Percentiles rank a stretch among this genome's conserved stretches.
phyloP scores from a whole-genome alignment of 2,888 invertebrate genomes.

The Drosophila diplacantha region DNA sequence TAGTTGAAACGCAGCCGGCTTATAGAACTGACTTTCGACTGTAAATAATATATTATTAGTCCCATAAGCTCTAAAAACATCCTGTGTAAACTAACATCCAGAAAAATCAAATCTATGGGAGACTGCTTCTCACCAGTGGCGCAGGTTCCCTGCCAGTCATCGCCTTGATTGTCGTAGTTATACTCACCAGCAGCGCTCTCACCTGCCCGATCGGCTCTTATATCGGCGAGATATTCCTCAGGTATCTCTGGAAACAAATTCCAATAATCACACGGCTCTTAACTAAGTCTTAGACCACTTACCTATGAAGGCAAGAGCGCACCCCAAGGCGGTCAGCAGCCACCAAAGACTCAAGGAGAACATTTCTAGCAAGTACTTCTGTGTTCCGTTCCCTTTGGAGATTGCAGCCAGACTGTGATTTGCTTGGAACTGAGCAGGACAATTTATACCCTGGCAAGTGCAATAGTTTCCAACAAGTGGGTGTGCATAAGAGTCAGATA shows the following conservation, averaged over 20 bases:
- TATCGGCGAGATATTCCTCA: slow-evolving; percentile 29
- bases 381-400: slow-evolving; percentile 26
- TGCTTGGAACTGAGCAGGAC: slow-evolving; percentile 12
- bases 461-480: slow-evolving; percentile 20
- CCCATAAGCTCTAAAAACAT: not conserved
- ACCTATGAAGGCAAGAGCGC: slow-evolving; percentile 26
- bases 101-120: slow-evolving; percentile 42
- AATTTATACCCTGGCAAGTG: slow-evolving; percentile 45
- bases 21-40: slow-evolving; percentile 39
- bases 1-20: slow-evolving; percentile 73
- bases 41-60: not conserved
- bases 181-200: slow-evolving; percentile 45
- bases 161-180: slow-evolving; percentile 56
- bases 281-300: not conserved
- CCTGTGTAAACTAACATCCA: slow-evolving; percentile 32
- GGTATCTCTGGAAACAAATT: slow-evolving; percentile 25
- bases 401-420: slow-evolving; percentile 45
- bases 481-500: slow-evolving; percentile 38
- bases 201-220: slow-evolving; percentile 23
- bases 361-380: slow-evolving; percentile 23
- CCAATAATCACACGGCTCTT: not conserved
- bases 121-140: slow-evolving; percentile 43
- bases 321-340: slow-evolving; percentile 17
- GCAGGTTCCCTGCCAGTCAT: slow-evolving; percentile 54
- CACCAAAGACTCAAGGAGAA: slow-evolving; percentile 2